These are phyloP conservation scores for Aurelia aurita complex sp. Pacific DNA, from an alignment of 30 jellyfish, hydroid and myxozoan species.

Conservation along the genomic window DNA sequence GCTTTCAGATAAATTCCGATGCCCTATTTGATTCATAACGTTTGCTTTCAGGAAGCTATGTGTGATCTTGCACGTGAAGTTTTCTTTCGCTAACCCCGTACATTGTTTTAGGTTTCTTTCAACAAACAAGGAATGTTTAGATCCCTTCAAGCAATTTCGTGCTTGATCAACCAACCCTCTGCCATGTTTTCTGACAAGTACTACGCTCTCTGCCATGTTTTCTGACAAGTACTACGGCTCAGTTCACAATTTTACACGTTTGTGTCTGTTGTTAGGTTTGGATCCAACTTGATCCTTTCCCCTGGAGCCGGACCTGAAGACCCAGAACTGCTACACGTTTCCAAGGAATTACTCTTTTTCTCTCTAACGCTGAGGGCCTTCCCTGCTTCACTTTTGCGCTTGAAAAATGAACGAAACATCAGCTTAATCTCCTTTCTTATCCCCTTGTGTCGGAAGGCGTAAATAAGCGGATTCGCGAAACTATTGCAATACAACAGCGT, in stretches of 20 bases:
- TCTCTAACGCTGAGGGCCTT: background rate
- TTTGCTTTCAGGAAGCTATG: too few relatives aligned
- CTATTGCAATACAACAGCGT: constrained; percentile 76
- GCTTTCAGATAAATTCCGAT: too few relatives aligned
- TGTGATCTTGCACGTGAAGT: too few relatives aligned
- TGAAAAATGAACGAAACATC: constrained; percentile 1
- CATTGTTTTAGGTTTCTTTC: too few relatives aligned
- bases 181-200: too few relatives aligned
- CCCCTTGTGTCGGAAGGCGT: constrained; percentile 68
- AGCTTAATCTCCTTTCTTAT: constrained; percentile 49
- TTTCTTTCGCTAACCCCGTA: too few relatives aligned
- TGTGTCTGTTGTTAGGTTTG: background rate
- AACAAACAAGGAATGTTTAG: too few relatives aligned
- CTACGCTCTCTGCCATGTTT: too few relatives aligned
- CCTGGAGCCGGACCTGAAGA: constrained; percentile 3
- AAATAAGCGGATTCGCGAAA: constrained; percentile 63
- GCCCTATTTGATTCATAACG: too few relatives aligned
- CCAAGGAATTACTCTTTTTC: constrained; percentile 28
- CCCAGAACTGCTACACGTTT: constrained; percentile 46
- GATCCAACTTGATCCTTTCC: background rate
- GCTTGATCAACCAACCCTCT: too few relatives aligned
- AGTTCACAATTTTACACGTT: background rate
- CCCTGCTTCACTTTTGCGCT: background rate
- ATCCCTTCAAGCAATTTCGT: too few relatives aligned
- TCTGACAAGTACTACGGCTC: too few relatives aligned